Percentiles rank a stretch among this genome's conserved stretches.
Conservation (phyloP, 2,113 vertebrate species). For the Chamaetylas fuelleborni region DNA sequence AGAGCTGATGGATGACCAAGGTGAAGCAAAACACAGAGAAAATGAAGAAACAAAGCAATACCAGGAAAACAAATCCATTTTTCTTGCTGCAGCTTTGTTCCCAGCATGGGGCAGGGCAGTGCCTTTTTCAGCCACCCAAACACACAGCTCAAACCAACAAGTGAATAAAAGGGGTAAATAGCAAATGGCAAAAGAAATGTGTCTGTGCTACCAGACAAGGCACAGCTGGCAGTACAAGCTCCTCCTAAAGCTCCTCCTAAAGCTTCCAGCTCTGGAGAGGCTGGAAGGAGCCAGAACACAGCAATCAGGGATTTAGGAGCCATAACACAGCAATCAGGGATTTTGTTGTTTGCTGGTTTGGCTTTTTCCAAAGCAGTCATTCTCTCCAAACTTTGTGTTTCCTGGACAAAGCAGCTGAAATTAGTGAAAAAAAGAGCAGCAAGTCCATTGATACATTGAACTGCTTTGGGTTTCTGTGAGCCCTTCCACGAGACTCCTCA, state of each 20-base stretch:
- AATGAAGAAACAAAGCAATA: background rate
- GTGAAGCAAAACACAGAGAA: background rate
- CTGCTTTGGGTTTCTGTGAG: background rate
- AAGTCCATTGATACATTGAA: fast-evolving
- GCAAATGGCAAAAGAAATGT: background rate
- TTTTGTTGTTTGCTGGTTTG: background rate
- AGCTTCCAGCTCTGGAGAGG: background rate
- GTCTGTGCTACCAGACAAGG: background rate
- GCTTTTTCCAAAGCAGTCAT: background rate
- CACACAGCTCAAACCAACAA: background rate
- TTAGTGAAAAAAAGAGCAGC: background rate
- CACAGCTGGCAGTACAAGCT: background rate
- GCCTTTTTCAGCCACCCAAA: background rate
- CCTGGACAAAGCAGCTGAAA: background rate
- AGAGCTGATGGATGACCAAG: background rate
- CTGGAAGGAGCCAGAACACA: background rate
- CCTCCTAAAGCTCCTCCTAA: background rate
- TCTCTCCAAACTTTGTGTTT: background rate
- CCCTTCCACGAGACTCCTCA: background rate
- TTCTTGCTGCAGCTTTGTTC: background rate
- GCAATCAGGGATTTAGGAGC: background rate
- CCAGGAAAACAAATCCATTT: background rate
- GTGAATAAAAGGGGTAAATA: background rate
- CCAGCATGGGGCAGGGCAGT: background rate
- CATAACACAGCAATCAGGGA: no score